These are phyloP conservation scores for Cordilura impudica DNA, from an alignment of 2,888 invertebrate genomes.

Conservation along the genomic window DNA sequence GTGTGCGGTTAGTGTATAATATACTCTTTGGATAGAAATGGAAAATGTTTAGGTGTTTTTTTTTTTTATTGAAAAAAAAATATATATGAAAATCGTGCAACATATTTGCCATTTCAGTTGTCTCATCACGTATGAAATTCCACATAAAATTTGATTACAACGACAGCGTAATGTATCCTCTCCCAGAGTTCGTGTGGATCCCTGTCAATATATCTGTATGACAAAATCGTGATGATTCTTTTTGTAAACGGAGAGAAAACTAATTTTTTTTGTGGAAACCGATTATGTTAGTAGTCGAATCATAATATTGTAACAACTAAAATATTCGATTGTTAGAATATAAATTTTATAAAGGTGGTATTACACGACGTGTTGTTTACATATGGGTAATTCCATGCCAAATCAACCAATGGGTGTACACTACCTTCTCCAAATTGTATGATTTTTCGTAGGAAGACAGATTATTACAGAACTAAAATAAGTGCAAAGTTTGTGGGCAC, in stretches of 20 bases:
- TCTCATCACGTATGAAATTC: slow-evolving; percentile 70
- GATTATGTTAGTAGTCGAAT: too few relatives aligned
- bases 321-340: too few relatives aligned
- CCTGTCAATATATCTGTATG: slow-evolving; percentile 7
- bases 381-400: too few relatives aligned
- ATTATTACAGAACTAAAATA: too few relatives aligned
- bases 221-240: slow-evolving; percentile 11
- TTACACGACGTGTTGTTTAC: too few relatives aligned
- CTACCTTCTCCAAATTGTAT: too few relatives aligned
- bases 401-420: too few relatives aligned
- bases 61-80: not conserved
- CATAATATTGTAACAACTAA: too few relatives aligned
- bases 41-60: not conserved
- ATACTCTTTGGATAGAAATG: slow-evolving; percentile 7
- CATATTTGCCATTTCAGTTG: slow-evolving; percentile 66
- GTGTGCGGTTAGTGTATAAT: slow-evolving; percentile 2
- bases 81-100: not conserved
- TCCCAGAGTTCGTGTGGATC: not conserved
- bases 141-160: slow-evolving; percentile 73
- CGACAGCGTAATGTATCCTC: slow-evolving; percentile 32
- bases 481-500: too few relatives aligned
- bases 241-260: not conserved
- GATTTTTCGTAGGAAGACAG: too few relatives aligned
- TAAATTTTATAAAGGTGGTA: too few relatives aligned
- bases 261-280: too few relatives aligned